Conservation (phyloP, 2,888 invertebrate species). For the Drosophila hamatofila region DNA sequence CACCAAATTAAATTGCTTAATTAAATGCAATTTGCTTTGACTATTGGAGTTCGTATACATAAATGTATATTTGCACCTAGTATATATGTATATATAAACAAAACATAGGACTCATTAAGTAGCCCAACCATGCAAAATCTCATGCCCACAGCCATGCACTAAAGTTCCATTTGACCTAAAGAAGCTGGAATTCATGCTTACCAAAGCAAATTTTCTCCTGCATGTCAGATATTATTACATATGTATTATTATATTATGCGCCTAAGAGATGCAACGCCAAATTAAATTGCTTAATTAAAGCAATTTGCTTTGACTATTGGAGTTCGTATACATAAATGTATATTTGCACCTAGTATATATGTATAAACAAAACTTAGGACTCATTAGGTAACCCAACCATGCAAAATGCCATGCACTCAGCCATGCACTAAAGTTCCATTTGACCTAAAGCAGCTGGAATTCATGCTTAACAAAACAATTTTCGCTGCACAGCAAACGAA, state of each 20-base stretch:
- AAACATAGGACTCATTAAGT: background rate
- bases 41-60: too few relatives aligned
- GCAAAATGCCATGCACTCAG: background rate
- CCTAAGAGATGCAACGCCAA: conserved; percentile 4
- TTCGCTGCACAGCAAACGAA: background rate
- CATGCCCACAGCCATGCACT: background rate
- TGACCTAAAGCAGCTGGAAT: background rate
- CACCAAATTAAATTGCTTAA: background rate
- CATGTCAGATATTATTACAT: background rate
- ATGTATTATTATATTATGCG: background rate
- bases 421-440: background rate
- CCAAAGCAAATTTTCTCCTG: background rate
- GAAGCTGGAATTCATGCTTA: background rate
- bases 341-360: too few relatives aligned
- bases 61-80: too few relatives aligned
- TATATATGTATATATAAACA: too few relatives aligned
- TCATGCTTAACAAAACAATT: background rate
- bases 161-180: background rate
- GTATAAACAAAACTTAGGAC: too few relatives aligned
- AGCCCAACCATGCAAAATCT: background rate
- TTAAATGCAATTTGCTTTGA: background rate
- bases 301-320: background rate
- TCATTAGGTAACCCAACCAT: background rate
- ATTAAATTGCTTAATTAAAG: background rate
- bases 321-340: too few relatives aligned